phyloP scores from a whole-genome alignment of 2,113 vertebrate genomes.

The Odocoileus virginianus region DNA sequence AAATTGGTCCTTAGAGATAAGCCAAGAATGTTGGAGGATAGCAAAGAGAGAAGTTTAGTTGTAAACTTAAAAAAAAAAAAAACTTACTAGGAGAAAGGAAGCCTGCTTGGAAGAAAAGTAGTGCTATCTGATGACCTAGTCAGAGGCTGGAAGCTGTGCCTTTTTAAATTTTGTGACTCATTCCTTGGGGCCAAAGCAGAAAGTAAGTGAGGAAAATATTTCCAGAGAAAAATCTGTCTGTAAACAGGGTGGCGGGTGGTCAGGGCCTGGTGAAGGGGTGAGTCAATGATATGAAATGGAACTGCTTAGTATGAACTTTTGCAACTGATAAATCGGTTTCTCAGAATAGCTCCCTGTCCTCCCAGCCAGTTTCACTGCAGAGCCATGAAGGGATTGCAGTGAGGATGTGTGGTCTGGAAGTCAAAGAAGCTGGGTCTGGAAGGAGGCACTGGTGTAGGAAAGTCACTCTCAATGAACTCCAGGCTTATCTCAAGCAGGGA shows the following conservation, averaged over 20 bases:
- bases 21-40: background rate
- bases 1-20: background rate
- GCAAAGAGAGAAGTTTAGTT: background rate
- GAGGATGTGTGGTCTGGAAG: background rate
- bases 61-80: background rate
- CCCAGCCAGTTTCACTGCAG: background rate
- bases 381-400: background rate
- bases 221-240: background rate
- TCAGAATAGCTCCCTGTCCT: background rate
- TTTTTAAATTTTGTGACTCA: background rate
- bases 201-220: background rate
- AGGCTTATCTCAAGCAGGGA: background rate
- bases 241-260: background rate
- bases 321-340: background rate
- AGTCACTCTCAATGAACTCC: background rate
- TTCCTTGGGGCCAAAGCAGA: background rate
- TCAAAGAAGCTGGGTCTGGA: background rate
- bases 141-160: background rate
- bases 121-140: background rate
- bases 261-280: background rate
- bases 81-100: background rate
- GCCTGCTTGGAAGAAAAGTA: background rate
- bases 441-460: background rate
- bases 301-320: background rate
- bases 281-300: background rate